Percentiles rank a stretch among this genome's conserved stretches.
These are phyloP conservation scores for Meteorus cinctellus DNA, from an alignment of 2,888 invertebrate species.

Conservation along the genomic window DNA sequence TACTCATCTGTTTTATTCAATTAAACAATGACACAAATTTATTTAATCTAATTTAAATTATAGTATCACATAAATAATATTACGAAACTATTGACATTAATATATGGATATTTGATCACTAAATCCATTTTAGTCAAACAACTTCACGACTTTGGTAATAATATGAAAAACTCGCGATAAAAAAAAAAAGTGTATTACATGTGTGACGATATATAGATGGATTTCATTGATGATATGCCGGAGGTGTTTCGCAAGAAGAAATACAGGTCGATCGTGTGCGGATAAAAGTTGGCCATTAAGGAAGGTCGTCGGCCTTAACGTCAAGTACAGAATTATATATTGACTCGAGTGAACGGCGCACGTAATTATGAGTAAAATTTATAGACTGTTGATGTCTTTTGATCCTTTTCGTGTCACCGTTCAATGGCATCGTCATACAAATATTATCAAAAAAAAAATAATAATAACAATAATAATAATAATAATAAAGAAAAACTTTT, in stretches of 20 bases:
- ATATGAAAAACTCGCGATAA: no score
- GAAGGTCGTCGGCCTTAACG: conserved; percentile 45
- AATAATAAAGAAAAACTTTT: not conserved
- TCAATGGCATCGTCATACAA: not conserved
- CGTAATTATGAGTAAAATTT: conserved; percentile 38
- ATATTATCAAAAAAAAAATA: not conserved
- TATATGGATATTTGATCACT: no score
- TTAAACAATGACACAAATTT: no score
- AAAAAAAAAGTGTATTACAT: conserved; percentile 22
- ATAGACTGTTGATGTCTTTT: conserved; percentile 34
- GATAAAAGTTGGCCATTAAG: conserved; percentile 45
- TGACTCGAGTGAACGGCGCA: conserved; percentile 27
- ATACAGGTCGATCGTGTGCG: conserved; percentile 40
- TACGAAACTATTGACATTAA: no score
- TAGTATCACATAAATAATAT: no score
- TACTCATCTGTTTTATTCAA: no score
- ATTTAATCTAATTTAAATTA: no score
- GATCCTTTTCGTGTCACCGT: not conserved
- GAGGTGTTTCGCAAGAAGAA: conserved; percentile 39
- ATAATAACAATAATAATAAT: not conserved
- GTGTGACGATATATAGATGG: conserved; percentile 3
- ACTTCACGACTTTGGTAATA: no score
- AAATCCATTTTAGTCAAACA: no score
- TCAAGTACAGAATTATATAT: conserved; percentile 26
- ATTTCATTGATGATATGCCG: conserved; percentile 20